phyloP scores from a whole-genome alignment of 2,797 vertebrate species.

The Spondyliosoma cantharus region DNA sequence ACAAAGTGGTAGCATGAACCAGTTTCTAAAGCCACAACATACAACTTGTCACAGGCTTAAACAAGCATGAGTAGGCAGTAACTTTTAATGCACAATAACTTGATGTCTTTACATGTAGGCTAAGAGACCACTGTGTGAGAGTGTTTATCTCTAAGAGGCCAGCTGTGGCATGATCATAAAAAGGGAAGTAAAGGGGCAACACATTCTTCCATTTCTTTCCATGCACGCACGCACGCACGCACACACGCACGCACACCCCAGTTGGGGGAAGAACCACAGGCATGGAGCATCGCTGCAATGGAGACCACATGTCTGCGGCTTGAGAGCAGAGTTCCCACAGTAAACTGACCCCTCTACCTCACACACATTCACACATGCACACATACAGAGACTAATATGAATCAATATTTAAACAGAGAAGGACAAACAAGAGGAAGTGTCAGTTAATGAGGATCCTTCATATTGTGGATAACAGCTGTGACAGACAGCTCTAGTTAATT shows the following conservation, averaged over 20 bases:
- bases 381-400: conserved; percentile 19
- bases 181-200: conserved; percentile 42
- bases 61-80: conserved; percentile 27
- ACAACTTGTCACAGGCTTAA: conserved; percentile 17
- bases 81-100: conserved; percentile 27
- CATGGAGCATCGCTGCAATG: conserved; percentile 71
- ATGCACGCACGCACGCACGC: background rate
- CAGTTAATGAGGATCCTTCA: conserved; percentile 19
- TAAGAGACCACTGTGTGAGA: background rate
- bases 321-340: conserved; percentile 70
- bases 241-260: conserved; percentile 33
- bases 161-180: conserved; percentile 43
- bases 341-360: conserved; percentile 60
- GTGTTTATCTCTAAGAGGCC: conserved; percentile 25
- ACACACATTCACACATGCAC: conserved; percentile 23
- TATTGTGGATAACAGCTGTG: background rate
- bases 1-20: conserved; percentile 14
- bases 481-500: conserved; percentile 3
- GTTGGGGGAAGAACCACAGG: conserved; percentile 72
- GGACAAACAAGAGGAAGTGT: conserved; percentile 27
- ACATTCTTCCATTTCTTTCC: conserved; percentile 40
- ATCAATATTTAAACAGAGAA: conserved; percentile 48
- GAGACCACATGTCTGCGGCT: conserved; percentile 81
- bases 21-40: conserved; percentile 41
- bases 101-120: conserved; percentile 19